Evolutionary conservation across 1,140 invertebrate genomes (phyloP).

Genomic region (Drosophila pseudoananassae): DNA sequence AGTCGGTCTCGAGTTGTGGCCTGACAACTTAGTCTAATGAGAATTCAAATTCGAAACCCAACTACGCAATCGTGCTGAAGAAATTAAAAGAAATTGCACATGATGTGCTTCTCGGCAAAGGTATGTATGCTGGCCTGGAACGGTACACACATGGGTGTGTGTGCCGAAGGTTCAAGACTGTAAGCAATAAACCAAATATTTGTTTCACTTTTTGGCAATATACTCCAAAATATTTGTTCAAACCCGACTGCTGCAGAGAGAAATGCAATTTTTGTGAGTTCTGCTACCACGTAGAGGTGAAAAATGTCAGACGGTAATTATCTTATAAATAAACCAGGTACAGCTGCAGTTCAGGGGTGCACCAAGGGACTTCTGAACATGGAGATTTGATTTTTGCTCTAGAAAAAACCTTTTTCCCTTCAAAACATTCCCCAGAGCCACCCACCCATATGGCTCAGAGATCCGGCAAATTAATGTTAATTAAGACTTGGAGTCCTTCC

Average conservation of each 20-base stretch:
- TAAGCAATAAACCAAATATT: constrained; percentile 71
- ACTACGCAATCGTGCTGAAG: constrained; percentile 80
- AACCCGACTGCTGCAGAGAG: constrained; percentile 4
- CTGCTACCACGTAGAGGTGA: background rate
- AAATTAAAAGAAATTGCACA: constrained; percentile 81
- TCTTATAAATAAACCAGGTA: constrained; percentile 41
- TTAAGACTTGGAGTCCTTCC: constrained; percentile 49
- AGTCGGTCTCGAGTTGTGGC: constrained; percentile 72
- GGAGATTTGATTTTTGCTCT: background rate
- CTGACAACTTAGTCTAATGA: constrained; percentile 82
- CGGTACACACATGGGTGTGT: background rate
- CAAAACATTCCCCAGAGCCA: constrained; percentile 14
- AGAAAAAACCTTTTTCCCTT: background rate
- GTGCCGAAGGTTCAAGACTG: constrained; percentile 13
- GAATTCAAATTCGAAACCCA: constrained; percentile 82
- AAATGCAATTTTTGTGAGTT: constrained; percentile 16
- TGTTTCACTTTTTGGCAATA: constrained; percentile 47
- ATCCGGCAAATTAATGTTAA: constrained; percentile 60
- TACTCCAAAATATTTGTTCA: constrained; percentile 38
- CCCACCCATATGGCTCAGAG: constrained; percentile 18
- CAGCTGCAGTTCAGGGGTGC: constrained; percentile 1
- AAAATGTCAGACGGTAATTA: constrained; percentile 41
- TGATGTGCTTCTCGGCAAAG: constrained; percentile 37
- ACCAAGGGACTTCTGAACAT: background rate
- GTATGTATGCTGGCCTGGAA: constrained; percentile 14